These are phyloP conservation scores for Podarcis lilfordi DNA, from an alignment of 2,797 vertebrate species.

Conservation along the genomic window DNA sequence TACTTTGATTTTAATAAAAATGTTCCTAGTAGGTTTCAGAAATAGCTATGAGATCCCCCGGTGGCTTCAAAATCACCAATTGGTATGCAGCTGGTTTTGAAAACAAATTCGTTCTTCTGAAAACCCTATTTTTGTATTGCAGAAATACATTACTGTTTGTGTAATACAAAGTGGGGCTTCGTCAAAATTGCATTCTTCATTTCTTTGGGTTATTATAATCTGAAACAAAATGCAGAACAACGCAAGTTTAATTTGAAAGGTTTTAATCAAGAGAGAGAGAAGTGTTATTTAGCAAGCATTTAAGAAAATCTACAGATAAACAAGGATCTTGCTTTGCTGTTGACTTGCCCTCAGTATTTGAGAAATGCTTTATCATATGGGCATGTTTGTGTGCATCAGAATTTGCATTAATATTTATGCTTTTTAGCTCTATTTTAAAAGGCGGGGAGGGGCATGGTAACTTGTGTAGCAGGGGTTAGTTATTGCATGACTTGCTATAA, in stretches of 20 bases:
- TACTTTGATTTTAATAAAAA: conserved; percentile 22
- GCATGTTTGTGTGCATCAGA: background rate
- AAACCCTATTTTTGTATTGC: background rate
- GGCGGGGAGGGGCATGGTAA: background rate
- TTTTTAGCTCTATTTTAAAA: background rate
- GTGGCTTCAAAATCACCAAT: background rate
- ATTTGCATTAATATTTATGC: background rate
- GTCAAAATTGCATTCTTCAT: background rate
- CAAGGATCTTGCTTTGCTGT: background rate
- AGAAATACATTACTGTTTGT: background rate
- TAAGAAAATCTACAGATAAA: background rate
- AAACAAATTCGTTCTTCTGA: background rate
- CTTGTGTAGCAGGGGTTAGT: background rate
- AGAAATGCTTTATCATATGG: background rate
- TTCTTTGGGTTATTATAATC: background rate
- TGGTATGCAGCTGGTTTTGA: background rate
- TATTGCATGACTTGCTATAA: background rate
- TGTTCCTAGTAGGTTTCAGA: background rate
- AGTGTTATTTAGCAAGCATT: background rate
- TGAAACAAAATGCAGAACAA: background rate
- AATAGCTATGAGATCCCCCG: background rate
- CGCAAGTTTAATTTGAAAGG: background rate
- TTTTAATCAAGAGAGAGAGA: background rate
- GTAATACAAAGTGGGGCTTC: too few relatives aligned
- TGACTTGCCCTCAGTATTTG: background rate